A percentile compares a stretch with the other conserved stretches of the same genome.
phyloP scores from a whole-genome alignment of 2,113 vertebrate genomes.

The Chloroceryle aenea region DNA sequence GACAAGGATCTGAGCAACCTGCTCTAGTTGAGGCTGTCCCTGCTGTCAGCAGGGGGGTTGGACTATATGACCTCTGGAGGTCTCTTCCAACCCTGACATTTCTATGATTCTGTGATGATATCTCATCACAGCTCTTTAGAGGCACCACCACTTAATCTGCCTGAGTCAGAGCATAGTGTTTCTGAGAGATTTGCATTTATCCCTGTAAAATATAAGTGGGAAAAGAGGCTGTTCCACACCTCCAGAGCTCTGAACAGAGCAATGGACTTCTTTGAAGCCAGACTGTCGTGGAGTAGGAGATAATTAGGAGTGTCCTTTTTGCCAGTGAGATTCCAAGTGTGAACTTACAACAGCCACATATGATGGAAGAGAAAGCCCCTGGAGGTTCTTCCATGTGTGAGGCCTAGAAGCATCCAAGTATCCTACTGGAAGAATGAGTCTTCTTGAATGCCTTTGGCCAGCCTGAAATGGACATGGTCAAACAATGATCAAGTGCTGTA shows the following conservation, averaged over 20 bases:
- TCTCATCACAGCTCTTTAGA: conserved; percentile 12
- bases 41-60: too few species aligned
- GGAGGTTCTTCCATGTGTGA: neutral
- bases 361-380: neutral
- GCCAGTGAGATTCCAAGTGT: neutral
- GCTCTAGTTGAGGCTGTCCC: too few species aligned
- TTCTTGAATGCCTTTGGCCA: neutral
- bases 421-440: neutral
- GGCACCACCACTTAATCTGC: neutral
- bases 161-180: conserved; percentile 26
- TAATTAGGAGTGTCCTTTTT: neutral
- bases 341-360: neutral
- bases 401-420: neutral
- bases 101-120: neutral
- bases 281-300: neutral
- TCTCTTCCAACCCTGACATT: too few species aligned
- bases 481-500: neutral
- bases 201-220: neutral
- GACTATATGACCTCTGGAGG: too few species aligned
- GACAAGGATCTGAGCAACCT: too few species aligned
- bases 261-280: neutral
- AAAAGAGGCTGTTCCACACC: neutral
- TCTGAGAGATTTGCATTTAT: neutral
- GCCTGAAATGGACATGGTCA: neutral
- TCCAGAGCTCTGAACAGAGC: neutral